Base-by-base conservation (phyloP, 2,888 invertebrate species). In the Norana najaformis region DNA sequence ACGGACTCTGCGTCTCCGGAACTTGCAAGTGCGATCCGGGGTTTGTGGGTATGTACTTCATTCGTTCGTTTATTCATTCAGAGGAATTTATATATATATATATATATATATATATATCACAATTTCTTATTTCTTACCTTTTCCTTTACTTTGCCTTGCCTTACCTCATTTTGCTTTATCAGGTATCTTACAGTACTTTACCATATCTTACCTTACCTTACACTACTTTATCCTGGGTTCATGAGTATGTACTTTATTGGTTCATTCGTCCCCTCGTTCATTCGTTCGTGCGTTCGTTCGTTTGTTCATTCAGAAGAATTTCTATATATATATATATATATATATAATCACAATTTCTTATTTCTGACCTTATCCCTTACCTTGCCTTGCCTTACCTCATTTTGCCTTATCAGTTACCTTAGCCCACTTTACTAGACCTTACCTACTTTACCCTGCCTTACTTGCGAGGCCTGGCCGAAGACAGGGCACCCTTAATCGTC, bases 1-100 rank as follows among this genome's bases (percentile, higher is more conserved):
- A 94, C 91, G 95, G 95, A 30, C 92, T 92, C 89, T 95, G 95
- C 92, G 91, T 93, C 35, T 92, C 91, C 90, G 93, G 93, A 89
- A 88, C 90, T 85, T 92, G 92, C 69, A 88, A 91, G 8, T 95
- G 95, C 92, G 93, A 94, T 88, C 89, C 89, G 20, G 93, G 93
- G 3, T 93, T 92, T 90, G 90, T 90, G 89, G 94, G 94, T 92
- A 90, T 91, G 88, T 91, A 30, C 37, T 20, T 35, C 16, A 41
- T 69, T 47, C 35, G n/a, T 41, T 41, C 38, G 11, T 4, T 83
- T 14, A 36, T 35, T 36, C 20, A 35, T 88, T 88, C 30, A 11
- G 36, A n/a, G 88, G 30, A 13, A 4, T 35, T 69, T 69, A 69
- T 69, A n/a, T n/a, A n/a, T n/a, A n/a, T n/a, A n/a, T n/a, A n/a